Percentiles rank a stretch among this genome's conserved stretches.
Evolutionary conservation across 2,113 vertebrate species (phyloP).

Genomic region (Gambusia affinis): DNA sequence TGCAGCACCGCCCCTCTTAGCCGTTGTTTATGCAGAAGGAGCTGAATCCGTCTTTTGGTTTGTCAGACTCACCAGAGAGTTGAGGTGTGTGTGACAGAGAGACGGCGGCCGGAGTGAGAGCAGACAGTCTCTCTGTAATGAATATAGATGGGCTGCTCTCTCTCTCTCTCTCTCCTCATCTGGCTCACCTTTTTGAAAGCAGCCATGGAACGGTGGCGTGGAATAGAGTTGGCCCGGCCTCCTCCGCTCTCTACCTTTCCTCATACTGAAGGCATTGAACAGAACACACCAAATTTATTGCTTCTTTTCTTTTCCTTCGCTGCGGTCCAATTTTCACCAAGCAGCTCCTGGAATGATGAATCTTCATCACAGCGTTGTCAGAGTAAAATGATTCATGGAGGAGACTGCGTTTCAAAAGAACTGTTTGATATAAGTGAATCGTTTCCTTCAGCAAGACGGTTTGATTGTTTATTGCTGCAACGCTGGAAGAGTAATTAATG

Average conservation of each 20-base stretch:
- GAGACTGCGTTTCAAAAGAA: background rate
- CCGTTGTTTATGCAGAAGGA: conserved; percentile 59
- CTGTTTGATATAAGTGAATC: background rate
- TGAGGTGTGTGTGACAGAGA: conserved; percentile 58
- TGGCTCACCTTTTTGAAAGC: conserved; percentile 34
- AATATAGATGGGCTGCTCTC: conserved; percentile 75
- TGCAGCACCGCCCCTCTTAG: conserved; percentile 34
- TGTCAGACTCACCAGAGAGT: conserved; percentile 57
- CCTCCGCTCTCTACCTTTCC: background rate
- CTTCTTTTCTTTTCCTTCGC: conserved; percentile 1
- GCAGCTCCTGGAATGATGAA: conserved; percentile 1
- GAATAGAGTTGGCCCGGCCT: conserved; percentile 8
- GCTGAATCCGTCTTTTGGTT: conserved; percentile 58
- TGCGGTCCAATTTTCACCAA: conserved; percentile 3
- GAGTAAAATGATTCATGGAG: conserved; percentile 8
- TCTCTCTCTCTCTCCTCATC: conserved; percentile 55
- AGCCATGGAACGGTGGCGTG: conserved; percentile 27
- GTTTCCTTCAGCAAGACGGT: background rate
- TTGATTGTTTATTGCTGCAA: background rate
- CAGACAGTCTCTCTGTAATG: conserved; percentile 71
- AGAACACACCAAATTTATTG: conserved; percentile 10
- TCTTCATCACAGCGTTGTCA: conserved; percentile 11
- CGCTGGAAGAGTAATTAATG: background rate
- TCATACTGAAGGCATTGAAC: conserved; percentile 7
- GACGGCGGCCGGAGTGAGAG: conserved; percentile 62